phyloP scores from a whole-genome alignment of 2,888 invertebrate genomes.

The Ornithoptera alexandrae region DNA sequence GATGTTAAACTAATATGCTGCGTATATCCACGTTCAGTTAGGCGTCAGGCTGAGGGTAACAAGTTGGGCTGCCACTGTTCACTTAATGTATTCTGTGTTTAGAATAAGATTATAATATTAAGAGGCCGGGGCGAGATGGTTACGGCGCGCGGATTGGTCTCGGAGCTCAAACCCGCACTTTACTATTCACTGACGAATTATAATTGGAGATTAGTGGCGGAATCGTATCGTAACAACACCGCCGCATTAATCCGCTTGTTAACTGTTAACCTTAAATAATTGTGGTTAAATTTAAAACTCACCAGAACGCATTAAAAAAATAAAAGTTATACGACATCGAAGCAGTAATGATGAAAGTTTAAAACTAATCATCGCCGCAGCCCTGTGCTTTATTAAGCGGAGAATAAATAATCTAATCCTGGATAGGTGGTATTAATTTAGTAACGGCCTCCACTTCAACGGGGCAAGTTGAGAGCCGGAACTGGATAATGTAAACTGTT shows the following conservation, averaged over 20 bases:
- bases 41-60: conserved; percentile 41
- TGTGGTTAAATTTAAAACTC: too few relatives aligned
- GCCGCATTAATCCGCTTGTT: conserved; percentile 27
- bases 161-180: conserved; percentile 43
- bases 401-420: conserved; percentile 13
- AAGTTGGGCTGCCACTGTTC: conserved; percentile 45
- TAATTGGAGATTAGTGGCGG: conserved; percentile 60
- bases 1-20: conserved; percentile 25
- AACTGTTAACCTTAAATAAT: conserved; percentile 11
- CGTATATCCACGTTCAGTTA: conserved; percentile 26
- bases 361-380: too few relatives aligned
- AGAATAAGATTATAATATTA: conserved; percentile 78
- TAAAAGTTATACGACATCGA: too few relatives aligned
- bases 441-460: conserved; percentile 14
- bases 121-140: conserved; percentile 53
- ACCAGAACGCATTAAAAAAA: too few relatives aligned
- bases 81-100: conserved; percentile 75
- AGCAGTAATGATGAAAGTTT: too few relatives aligned
- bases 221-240: conserved; percentile 32
- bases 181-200: conserved; percentile 59
- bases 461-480: conserved; percentile 22
- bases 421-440: conserved; percentile 1
- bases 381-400: conserved; percentile 4
- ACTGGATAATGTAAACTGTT: conserved; percentile 24
- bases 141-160: conserved; percentile 39